Base-by-base conservation (phyloP, 1,140 invertebrate genomes). In the Papilio xuthus region DNA sequence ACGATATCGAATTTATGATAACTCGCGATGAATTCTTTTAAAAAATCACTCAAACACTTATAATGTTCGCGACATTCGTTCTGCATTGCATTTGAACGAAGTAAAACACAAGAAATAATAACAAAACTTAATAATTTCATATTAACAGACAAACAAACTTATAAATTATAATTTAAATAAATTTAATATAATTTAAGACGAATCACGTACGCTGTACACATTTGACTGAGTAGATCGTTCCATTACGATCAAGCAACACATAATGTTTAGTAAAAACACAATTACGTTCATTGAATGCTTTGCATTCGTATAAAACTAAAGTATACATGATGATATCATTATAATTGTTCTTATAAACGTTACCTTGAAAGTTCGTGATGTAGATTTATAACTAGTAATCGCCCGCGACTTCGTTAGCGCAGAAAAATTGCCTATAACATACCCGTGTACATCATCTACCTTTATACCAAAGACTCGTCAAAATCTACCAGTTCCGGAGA, bases 281-380 rank as follows among this genome's bases (percentile, higher is more conserved):
- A 32, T 50, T 73, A 44, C 70, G 37, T 42, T 44, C 70, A 42
- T 44, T 42, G 70, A 72, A 72, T 72, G 37, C 37, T 72, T 72
- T 18, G 13, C 37, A 41, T 44, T 28, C 26, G 26, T 32, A 32
- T 15, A 28, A 60, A 60, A 12, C 20, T 60, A 50, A 42, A 37
- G 60, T 53, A 78, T 18, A 15, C 71, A 44, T n/a, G 9, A 47
- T 80, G 72, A 78, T 75, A 47, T 76, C 56, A 80, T 72, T 78
- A 44, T 56, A 13, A 79, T 78, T 32, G 79, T 78, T 82, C 71
- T 81, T 53, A 71, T 82, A 67, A 78, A 82, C 84, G 82, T 86
- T 47, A 85, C 85, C 85, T 86, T 86, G 86, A 80, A 83, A 80
- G 79, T 81, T 84, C 81, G 82, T 87, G 84, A 79, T 79, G 82